Conservation (phyloP, 2,888 invertebrate species). For the Clusia tigrina region DNA sequence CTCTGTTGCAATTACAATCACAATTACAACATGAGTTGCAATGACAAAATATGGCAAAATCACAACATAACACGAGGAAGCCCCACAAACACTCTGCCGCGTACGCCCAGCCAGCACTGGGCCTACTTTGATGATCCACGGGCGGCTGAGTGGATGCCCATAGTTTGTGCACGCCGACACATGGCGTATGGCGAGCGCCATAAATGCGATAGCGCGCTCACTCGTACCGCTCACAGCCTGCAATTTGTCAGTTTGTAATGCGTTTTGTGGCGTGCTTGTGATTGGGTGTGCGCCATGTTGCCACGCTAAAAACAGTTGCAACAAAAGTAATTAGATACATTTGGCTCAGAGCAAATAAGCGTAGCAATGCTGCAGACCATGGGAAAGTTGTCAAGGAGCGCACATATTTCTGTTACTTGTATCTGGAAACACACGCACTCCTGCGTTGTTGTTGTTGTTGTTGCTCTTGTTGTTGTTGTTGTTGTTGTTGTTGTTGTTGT, state of each 20-base stretch:
- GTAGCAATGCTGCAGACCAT: not conserved
- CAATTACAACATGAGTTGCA: not conserved
- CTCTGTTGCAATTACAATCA: not conserved
- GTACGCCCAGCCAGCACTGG: no score
- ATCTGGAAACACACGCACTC: no score
- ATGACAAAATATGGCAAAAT: conserved; percentile 1
- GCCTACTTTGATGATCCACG: not conserved
- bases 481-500: no score
- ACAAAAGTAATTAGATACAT: conserved; percentile 51
- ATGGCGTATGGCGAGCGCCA: no score
- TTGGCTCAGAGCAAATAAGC: conserved; percentile 24
- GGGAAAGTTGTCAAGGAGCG: not conserved
- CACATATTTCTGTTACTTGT: not conserved
- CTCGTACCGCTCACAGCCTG: not conserved
- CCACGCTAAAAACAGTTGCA: conserved; percentile 30
- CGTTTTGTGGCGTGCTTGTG: conserved; percentile 18
- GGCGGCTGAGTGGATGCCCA: no score
- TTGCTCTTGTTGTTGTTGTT: no score
- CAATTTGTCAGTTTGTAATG: conserved; percentile 31
- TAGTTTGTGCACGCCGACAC: no score
- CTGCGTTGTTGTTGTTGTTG: no score
- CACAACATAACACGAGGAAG: not conserved
- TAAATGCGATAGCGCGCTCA: no score
- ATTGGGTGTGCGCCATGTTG: conserved; percentile 37
- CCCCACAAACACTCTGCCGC: not conserved